A percentile compares a stretch with the other conserved stretches of the same genome.
These are phyloP conservation scores for Spizaetus ornatus DNA, from an alignment of 2,113 vertebrate species.

Conservation along the genomic window DNA sequence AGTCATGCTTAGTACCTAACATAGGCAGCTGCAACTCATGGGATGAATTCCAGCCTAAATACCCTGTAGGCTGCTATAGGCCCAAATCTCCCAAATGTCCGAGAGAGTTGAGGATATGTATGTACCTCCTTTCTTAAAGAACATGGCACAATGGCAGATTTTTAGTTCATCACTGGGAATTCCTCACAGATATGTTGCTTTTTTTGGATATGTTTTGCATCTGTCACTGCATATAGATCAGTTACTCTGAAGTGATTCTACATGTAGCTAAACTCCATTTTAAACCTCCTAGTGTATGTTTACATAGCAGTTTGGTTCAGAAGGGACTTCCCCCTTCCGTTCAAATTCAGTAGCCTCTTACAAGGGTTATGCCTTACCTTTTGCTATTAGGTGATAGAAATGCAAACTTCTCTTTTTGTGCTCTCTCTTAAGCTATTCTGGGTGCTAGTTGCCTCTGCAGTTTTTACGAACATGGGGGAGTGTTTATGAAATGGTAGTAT, in stretches of 20 bases:
- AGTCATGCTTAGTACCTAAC: not conserved
- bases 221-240: not conserved
- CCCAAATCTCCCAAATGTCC: not conserved
- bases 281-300: not conserved
- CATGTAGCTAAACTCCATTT: not conserved
- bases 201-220: not conserved
- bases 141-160: not conserved
- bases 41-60: not conserved
- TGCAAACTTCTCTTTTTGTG: not conserved
- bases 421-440: not conserved
- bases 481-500: not conserved
- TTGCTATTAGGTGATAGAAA: not conserved
- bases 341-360: not conserved
- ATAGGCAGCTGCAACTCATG: not conserved
- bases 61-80: not conserved
- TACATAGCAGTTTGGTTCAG: not conserved
- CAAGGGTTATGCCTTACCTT: not conserved
- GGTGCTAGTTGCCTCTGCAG: not conserved
- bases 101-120: accelerated
- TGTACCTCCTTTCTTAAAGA: not conserved
- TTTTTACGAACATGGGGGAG: not conserved
- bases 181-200: not conserved
- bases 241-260: not conserved
- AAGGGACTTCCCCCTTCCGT: not conserved
- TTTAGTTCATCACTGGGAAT: not conserved